phyloP scores from a whole-genome alignment of 2,113 vertebrate species.

The Macaca mulatta region DNA sequence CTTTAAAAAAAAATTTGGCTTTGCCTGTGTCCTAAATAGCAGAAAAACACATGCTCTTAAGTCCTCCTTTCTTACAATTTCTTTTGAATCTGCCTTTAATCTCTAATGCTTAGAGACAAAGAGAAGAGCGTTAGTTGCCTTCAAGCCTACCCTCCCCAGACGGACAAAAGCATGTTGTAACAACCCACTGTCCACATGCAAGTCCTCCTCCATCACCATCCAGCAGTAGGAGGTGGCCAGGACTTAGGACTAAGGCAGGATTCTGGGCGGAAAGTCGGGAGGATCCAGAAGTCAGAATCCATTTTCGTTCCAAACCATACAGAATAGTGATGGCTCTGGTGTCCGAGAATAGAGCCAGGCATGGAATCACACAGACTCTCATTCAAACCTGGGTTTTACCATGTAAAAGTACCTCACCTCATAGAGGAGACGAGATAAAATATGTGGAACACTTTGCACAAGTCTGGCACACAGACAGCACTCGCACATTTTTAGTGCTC shows the following conservation, averaged over 20 bases:
- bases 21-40: constrained; percentile 34
- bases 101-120: constrained; percentile 16
- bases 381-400: not conserved
- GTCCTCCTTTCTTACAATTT: not conserved
- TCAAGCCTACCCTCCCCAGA: not conserved
- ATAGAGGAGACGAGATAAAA: not conserved
- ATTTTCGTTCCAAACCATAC: not conserved
- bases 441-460: not conserved
- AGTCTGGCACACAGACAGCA: not conserved
- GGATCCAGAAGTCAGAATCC: not conserved
- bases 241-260: not conserved
- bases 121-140: not conserved
- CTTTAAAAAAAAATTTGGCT: constrained; percentile 25
- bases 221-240: not conserved
- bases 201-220: not conserved
- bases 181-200: not conserved
- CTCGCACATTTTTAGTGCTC: not conserved
- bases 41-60: not conserved
- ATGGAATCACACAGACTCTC: not conserved
- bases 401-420: not conserved
- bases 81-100: constrained; percentile 39
- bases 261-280: not conserved
- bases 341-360: not conserved
- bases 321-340: not conserved
- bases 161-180: not conserved